Evolutionary conservation across 1,140 invertebrate genomes (phyloP), one percentile per base, ranked within the genome.

Genomic region (Leptinotarsa texana): DNA sequence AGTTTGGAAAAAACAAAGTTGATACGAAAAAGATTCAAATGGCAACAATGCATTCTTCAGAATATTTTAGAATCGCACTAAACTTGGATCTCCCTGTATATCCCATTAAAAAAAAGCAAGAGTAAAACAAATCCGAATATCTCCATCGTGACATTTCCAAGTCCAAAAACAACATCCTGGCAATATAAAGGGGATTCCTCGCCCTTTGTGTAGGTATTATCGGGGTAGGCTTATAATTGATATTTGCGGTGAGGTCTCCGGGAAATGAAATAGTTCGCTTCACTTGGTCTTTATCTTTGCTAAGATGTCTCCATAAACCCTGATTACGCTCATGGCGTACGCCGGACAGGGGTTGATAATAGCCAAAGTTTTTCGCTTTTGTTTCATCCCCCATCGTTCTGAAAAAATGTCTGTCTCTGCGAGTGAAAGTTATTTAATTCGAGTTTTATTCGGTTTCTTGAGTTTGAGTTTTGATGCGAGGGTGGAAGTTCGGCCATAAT

Each of bases 271-370:
- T 81, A 77, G 80, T 78, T 66, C 74, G 69, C 69, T 75, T 75
- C 69, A 65, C 61, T 72, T 72, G 63, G 69, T 72, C 62, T 75
- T 81, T 82, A 82, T 82, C 82, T 82, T 79, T 67, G 76, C 79
- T 80, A 82, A 81, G 80, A 82, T 82, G 82, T 82, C 82, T 82
- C 80, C 82, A 82, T 82, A 82, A 82, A 82, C 80, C 82, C 82
- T 82, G 82, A 82, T 82, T 82, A 82, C 79, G 78, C 67, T 49
- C 74, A 73, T 73, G 72, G 76, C 77, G 74, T 75, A 75, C 75
- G 66, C 48, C 74, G 71, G 67, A 61, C 57, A 11, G 74, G 74
- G 74, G 48, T 62, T 51, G 63, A 75, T 75, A 75, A 75, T 69
- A 48, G 49, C 74, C 57, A 75, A 63, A 74, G 63, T 70, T 75